phyloP scores from a whole-genome alignment of 1,140 invertebrate genomes.

The Aphis craccivora region DNA sequence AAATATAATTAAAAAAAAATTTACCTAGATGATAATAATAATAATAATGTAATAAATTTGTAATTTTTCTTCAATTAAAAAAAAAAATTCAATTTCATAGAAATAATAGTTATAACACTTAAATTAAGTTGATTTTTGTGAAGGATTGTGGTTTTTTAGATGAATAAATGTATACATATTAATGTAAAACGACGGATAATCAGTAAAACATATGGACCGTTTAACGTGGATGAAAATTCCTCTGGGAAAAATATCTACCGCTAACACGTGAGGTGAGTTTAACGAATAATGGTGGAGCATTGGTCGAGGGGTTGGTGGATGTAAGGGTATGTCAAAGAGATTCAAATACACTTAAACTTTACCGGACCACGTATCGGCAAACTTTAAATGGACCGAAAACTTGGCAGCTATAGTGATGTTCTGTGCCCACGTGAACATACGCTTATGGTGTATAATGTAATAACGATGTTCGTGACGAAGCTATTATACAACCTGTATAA shows the following conservation, averaged over 20 bases:
- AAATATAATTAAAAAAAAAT: not conserved
- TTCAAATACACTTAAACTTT: conserved; percentile 44
- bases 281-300: not conserved
- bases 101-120: not conserved
- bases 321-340: conserved; percentile 32
- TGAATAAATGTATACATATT: not conserved
- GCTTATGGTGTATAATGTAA: conserved; percentile 36
- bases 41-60: not conserved
- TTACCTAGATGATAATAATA: not conserved
- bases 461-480: conserved; percentile 48
- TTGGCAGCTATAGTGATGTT: not conserved
- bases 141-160: not conserved
- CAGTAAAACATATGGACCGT: not conserved
- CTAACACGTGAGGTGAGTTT: not conserved
- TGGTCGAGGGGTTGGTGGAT: not conserved
- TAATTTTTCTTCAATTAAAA: not conserved
- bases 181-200: not conserved
- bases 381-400: conserved; percentile 55
- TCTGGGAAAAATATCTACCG: not conserved
- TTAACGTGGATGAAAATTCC: not conserved
- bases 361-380: conserved; percentile 42
- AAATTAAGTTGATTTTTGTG: not conserved
- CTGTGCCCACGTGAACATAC: not conserved
- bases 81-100: not conserved
- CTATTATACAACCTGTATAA: conserved; percentile 34